phyloP scores from a whole-genome alignment of 1,140 invertebrate species.

The Penaeus indicus region DNA sequence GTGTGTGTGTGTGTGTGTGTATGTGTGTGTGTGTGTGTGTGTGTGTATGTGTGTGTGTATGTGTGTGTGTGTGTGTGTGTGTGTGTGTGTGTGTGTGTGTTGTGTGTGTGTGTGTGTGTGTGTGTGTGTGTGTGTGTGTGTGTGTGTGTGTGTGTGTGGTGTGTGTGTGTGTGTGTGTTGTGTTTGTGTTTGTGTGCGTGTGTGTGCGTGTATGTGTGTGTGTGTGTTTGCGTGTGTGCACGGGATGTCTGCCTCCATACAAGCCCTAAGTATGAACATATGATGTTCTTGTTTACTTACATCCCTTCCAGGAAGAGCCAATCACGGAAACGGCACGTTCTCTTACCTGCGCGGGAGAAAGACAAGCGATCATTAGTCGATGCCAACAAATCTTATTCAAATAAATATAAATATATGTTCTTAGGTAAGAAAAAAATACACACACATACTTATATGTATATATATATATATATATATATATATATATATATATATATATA shows the following conservation, averaged over 20 bases:
- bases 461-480: slow-evolving; percentile 9
- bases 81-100: too few species aligned
- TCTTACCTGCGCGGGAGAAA: too few species aligned
- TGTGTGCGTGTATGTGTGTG: background rate
- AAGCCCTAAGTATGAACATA: too few species aligned
- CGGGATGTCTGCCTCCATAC: background rate
- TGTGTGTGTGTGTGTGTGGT: background rate
- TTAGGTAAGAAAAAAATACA: background rate
- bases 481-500: slow-evolving; percentile 21
- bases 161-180: background rate
- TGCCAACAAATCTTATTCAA: too few species aligned
- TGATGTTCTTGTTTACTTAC: too few species aligned
- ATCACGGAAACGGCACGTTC: too few species aligned
- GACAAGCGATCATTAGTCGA: too few species aligned
- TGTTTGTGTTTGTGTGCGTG: slow-evolving; percentile 6
- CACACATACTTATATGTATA: background rate
- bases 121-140: slow-evolving; percentile 22
- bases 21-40: background rate
- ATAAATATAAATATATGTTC: background rate
- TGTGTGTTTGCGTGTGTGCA: background rate
- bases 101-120: background rate
- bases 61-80: too few species aligned
- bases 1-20: background rate
- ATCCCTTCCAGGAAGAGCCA: too few species aligned
- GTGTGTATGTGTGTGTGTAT: too few species aligned